phyloP scores from a whole-genome alignment of 1,140 invertebrate genomes.

The Elysia chlorotica region DNA sequence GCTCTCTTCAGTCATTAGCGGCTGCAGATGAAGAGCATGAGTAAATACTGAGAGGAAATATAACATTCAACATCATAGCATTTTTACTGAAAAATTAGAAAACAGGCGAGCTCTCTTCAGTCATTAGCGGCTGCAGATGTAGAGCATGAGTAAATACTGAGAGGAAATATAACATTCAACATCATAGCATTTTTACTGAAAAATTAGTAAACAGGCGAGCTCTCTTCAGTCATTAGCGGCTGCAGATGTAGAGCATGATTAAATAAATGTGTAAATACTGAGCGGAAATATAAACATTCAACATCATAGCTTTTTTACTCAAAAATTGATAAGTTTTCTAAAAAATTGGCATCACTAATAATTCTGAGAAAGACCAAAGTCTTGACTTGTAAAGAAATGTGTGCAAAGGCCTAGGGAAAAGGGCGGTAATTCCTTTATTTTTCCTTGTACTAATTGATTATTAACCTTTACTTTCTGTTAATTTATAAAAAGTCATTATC shows the following conservation, averaged over 20 bases:
- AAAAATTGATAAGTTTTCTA: constrained; percentile 77
- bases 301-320: constrained; percentile 31
- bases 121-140: constrained; percentile 73
- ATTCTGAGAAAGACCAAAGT: too few species aligned
- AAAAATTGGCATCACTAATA: too few species aligned
- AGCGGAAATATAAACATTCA: too few species aligned
- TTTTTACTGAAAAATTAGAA: constrained; percentile 76
- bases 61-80: too few species aligned
- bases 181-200: constrained; percentile 67
- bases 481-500: too few species aligned
- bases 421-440: too few species aligned
- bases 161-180: too few species aligned
- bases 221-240: constrained; percentile 78
- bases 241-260: constrained; percentile 35
- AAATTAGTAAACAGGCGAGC: constrained; percentile 85
- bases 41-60: too few species aligned
- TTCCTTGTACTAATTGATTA: too few species aligned
- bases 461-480: too few species aligned
- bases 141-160: too few species aligned
- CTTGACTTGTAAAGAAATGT: too few species aligned
- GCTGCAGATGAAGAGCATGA: constrained; percentile 41
- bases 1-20: constrained; percentile 78
- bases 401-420: not conserved
- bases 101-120: constrained; percentile 79
- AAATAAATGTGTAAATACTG: not conserved